Base-by-base conservation (phyloP, 2,797 vertebrate species). In the Enteromius viviparus region DNA sequence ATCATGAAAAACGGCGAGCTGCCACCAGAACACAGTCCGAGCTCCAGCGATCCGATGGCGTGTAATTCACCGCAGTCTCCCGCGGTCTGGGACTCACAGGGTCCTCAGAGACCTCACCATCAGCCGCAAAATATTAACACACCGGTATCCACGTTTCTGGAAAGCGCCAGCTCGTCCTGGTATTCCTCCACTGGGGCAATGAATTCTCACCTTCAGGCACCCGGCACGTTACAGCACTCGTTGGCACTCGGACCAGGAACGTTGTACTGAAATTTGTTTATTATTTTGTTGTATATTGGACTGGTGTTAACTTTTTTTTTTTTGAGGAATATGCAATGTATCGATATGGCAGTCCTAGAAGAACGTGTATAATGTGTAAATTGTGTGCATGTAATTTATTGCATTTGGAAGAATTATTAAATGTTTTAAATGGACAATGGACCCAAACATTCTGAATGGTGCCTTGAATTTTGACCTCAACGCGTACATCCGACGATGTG, bases 341-440 rank as follows among this genome's bases (percentile, higher is more conserved):
- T 95, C 95, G 95, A 92, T 92, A 94, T 90, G 94, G 91, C 95
- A 95, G 91, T 96, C 93, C 93, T 95, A 95, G 94, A 95, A 94
- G 93, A 95, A 94, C 91, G 94, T 95, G 94, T 97, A 95, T 92
- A 96, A 86, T 86, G 85, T 87, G 85, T 87, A 95, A 98, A 97
- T 96, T 97, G 97, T 97, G 96, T 99, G 97, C 97, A 98, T 99
- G 97, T 99, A 98, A 98, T 96, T 99, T 99, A 98, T 99, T 99
- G 96, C 97, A 97, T 99, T 97, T 96, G 96, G 95, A 96, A 95
- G 95, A 95, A 89, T 92, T 94, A 91, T 95, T 95, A 95, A 95
- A 95, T 94, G 90, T 96, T 96, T 94, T 94, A 95, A 94, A 97
- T 89, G 95, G 96, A 97, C 96, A 95, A 93, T 94, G 94, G 94